phyloP scores from a whole-genome alignment of 1,140 invertebrate species.

The Anadara kagoshimensis region DNA sequence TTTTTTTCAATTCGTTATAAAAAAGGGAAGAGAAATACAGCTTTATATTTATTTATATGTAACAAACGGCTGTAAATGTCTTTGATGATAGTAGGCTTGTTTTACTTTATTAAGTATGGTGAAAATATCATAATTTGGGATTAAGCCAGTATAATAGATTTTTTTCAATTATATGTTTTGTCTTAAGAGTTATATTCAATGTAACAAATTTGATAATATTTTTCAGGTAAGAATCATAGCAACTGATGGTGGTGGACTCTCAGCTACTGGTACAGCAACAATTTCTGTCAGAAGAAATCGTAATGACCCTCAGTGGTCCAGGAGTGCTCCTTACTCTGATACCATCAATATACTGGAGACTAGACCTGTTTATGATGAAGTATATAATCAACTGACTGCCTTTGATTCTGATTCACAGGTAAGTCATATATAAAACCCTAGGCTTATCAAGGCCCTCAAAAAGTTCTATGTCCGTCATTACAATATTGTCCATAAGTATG shows the following conservation, averaged over 20 bases:
- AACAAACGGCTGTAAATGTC: too few species aligned
- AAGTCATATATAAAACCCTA: neutral
- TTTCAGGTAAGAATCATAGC: constrained; percentile 60
- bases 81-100: too few species aligned
- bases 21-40: too few species aligned
- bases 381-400: constrained; percentile 29
- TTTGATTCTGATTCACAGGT: constrained; percentile 47
- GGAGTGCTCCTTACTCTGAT: neutral
- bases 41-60: too few species aligned
- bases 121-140: too few species aligned
- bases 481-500: too few species aligned
- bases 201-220: constrained; percentile 5
- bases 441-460: too few species aligned
- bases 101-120: too few species aligned
- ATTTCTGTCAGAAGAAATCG: constrained; percentile 58
- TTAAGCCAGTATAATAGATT: too few species aligned
- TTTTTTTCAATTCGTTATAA: too few species aligned
- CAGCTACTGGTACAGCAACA: constrained; percentile 48
- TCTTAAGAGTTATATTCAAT: neutral
- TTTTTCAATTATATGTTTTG: neutral
- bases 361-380: constrained; percentile 34
- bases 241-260: constrained; percentile 53
- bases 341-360: constrained; percentile 38
- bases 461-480: too few species aligned
- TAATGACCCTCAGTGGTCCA: constrained; percentile 41